phyloP scores from a whole-genome alignment of 2,113 vertebrate species.

The Rhabdomys dilectus region DNA sequence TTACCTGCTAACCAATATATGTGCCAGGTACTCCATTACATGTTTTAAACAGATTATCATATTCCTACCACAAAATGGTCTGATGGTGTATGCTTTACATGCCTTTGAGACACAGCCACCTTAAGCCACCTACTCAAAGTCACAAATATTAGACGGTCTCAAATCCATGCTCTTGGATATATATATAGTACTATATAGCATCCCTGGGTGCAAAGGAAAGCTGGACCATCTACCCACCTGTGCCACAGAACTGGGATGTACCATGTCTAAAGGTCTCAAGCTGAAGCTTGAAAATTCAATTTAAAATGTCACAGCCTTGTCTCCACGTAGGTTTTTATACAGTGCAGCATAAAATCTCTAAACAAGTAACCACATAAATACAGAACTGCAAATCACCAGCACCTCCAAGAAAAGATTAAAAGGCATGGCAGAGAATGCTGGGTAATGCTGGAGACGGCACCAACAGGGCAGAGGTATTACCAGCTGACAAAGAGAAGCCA shows the following conservation, averaged over 20 bases:
- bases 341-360: not conserved
- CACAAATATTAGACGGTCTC: not conserved
- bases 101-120: not conserved
- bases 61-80: not conserved
- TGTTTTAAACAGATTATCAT: not conserved
- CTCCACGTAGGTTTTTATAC: not conserved
- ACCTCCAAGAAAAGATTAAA: not conserved
- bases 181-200: no score
- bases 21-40: not conserved
- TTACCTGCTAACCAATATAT: not conserved
- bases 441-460: no score
- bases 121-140: not conserved
- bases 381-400: not conserved
- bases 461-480: fast-evolving
- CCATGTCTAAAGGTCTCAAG: fast-evolving
- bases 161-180: not conserved
- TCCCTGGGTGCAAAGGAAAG: not conserved
- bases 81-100: not conserved
- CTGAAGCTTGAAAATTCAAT: not conserved
- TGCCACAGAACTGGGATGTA: not conserved
- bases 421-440: not conserved
- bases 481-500: not conserved
- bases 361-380: not conserved
- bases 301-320: not conserved
- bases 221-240: not conserved